Base-by-base conservation (phyloP, 2,797 vertebrate genomes). In the Numenius phaeopus region DNA sequence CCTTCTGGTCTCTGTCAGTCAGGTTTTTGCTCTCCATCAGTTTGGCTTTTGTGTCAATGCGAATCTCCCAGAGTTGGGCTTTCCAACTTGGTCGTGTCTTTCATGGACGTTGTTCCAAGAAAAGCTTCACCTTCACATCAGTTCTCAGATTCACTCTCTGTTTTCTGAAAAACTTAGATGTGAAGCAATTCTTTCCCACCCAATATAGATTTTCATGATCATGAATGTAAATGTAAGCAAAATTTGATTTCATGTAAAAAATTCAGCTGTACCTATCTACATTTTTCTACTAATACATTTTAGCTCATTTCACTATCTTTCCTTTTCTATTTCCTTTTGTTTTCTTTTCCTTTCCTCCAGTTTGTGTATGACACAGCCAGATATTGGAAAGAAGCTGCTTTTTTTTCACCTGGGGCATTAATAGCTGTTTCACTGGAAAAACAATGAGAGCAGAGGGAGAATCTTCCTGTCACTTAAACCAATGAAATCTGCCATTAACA, bases 21-120 rank as follows among this genome's bases (percentile, higher is more conserved):
- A 18, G 0, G 1, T 12, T 69, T 15, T 10, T 79, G n/a, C 8
- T 89, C 11, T 18, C 9, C 4, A 13, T 14, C 34, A 30, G 5
- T 34, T 24, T 47, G 27, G 2, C 14, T 59, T 88, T 73, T n/a
- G 7, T 54, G 30, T 37, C 76, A 69, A 8, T 44, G 16, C 78
- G 58, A 57, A 59, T 39, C 4, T 69, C 27, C 39, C 29, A 39
- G 26, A 72, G 37, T 1, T 46, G 10, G 26, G 7, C 11, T 83
- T 89, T 34, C 23, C 10, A 54, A 11, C 3, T 64, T 72, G 15
- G 7, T 71, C 11, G 6, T 70, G 26, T 24, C n/a, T 67, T 81
- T 64, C 22, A 75, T 8, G 15, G 11, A 22, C 14, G 7, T 24
- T 27, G 0, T 73, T 65, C 57, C 34, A 81, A 73, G 24, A 62